Evolutionary conservation across 2,113 vertebrate species (phyloP).

Genomic region (Synchiropus splendidus): DNA sequence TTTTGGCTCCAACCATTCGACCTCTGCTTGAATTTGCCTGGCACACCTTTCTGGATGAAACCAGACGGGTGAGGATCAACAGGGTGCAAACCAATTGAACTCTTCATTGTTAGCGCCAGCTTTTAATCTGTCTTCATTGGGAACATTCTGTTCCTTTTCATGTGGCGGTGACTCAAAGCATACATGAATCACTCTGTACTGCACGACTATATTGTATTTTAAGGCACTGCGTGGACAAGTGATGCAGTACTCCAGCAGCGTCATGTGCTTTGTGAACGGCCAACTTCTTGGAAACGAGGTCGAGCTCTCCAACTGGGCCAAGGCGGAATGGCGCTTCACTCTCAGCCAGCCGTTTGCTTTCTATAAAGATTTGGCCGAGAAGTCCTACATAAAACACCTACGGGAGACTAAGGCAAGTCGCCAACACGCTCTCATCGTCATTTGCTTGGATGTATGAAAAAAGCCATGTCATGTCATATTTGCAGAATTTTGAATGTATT

Average conservation of each 20-base stretch:
- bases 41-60: slow-evolving; percentile 44
- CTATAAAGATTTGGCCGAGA: slow-evolving; percentile 64
- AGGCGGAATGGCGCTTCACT: slow-evolving; percentile 60
- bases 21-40: slow-evolving; percentile 62
- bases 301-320: slow-evolving; percentile 70
- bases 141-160: too few relatives aligned
- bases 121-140: too few relatives aligned
- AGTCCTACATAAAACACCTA: slow-evolving; percentile 70
- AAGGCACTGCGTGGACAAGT: slow-evolving; percentile 76
- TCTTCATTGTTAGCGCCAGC: too few relatives aligned
- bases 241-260: slow-evolving; percentile 68
- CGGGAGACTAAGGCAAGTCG: slow-evolving; percentile 70
- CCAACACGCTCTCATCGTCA: slow-evolving; percentile 1
- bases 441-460: background rate
- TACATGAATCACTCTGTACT: too few relatives aligned
- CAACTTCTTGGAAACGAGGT: slow-evolving; percentile 72
- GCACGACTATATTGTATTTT: slow-evolving; percentile 13
- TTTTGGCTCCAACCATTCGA: slow-evolving; percentile 42
- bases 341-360: slow-evolving; percentile 56
- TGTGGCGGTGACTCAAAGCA: too few relatives aligned
- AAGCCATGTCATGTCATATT: background rate
- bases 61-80: slow-evolving; percentile 39
- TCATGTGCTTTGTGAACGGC: slow-evolving; percentile 77
- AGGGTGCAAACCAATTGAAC: too few relatives aligned
- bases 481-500: background rate